Evolutionary conservation across 2,888 invertebrate genomes (phyloP).

Genomic region (Blera fallax): DNA sequence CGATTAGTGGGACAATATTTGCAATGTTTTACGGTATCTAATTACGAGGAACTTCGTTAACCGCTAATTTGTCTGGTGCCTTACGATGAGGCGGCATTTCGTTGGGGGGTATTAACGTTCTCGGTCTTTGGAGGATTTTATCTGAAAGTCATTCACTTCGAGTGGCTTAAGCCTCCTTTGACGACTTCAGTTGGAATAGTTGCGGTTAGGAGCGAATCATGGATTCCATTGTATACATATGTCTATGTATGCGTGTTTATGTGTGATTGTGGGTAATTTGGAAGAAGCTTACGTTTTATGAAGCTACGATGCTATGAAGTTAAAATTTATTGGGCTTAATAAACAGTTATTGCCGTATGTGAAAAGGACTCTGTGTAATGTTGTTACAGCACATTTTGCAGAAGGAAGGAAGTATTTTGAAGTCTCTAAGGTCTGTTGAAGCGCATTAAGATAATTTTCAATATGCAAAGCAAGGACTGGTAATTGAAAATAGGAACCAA

Average conservation of each 20-base stretch:
- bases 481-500: neutral
- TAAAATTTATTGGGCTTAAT: conserved; percentile 28
- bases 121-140: conserved; percentile 12
- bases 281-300: conserved; percentile 18
- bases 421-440: neutral
- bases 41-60: conserved; percentile 46
- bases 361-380: neutral
- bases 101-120: conserved; percentile 5
- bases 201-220: conserved; percentile 30
- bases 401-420: neutral
- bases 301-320: neutral
- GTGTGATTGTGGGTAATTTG: conserved; percentile 12
- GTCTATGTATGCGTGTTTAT: neutral
- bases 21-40: conserved; percentile 41
- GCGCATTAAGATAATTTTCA: conserved; percentile 14
- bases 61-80: conserved; percentile 32
- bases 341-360: conserved; percentile 6
- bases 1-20: conserved; percentile 36
- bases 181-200: neutral
- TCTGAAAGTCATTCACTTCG: neutral
- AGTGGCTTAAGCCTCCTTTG: neutral
- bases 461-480: neutral
- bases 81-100: neutral
- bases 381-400: neutral
- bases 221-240: neutral